phyloP scores from a whole-genome alignment of 2,888 invertebrate species.

The Polylopha cassiicola region DNA sequence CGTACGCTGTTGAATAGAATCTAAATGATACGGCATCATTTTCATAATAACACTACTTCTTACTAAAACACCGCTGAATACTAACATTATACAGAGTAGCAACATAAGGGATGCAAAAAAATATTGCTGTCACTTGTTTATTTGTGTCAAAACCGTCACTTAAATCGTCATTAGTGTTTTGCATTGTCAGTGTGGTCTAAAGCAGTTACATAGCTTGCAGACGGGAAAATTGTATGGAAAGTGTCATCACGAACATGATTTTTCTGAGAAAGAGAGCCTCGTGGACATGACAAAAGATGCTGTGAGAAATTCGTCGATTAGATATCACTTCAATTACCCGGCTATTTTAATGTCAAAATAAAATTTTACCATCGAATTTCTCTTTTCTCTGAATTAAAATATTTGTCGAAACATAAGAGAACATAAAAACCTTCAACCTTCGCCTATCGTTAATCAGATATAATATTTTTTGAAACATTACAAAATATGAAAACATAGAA shows the following conservation, averaged over 20 bases:
- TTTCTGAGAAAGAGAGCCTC: no score
- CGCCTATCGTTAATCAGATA: no score
- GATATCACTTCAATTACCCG: no score
- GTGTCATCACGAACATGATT: conserved; percentile 6
- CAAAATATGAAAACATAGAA: no score
- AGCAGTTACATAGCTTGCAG: conserved; percentile 4
- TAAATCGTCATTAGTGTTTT: conserved; percentile 18
- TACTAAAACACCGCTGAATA: not conserved
- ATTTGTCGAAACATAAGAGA: no score
- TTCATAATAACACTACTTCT: conserved; percentile 2
- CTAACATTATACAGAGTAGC: not conserved
- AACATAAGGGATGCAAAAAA: not conserved
- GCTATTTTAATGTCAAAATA: no score
- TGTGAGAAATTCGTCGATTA: not conserved
- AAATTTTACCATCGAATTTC: no score
- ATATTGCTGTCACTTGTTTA: conserved; percentile 1
- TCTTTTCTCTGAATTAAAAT: no score
- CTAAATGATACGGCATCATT: conserved; percentile 8
- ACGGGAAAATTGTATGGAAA: conserved; percentile 13
- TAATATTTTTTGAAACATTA: no score
- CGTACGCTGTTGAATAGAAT: conserved; percentile 12
- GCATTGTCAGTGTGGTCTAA: conserved; percentile 14
- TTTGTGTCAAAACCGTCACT: conserved; percentile 7
- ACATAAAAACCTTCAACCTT: no score
- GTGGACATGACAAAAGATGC: conserved; percentile 1